Evolutionary conservation across 23 tunicate species (phyloP), one percentile per base, ranked within the genome.

Genomic region (Styela plicata): DNA sequence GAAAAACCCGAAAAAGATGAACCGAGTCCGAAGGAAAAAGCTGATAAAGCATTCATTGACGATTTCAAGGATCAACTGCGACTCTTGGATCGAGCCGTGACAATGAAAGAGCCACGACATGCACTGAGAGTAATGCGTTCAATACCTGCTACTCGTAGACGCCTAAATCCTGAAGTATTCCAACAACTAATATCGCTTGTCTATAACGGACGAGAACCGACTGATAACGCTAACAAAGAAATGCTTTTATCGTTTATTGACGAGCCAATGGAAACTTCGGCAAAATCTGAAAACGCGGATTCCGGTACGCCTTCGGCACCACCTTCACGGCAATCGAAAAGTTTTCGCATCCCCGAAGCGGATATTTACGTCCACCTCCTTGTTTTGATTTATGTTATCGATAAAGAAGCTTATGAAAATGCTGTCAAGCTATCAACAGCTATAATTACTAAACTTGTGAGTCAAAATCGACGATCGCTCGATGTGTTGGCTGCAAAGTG

Each of bases 401-500:
- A 96, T 63, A 85, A 80, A 19, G 64, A 86, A 84, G 61, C 75
- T 1, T 80, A 74, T 74, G 75, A 79, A 20, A 35, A 64, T 36
- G 86, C 85, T 29, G 62, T 74, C 22, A 73, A 87, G 36, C 69
- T 83, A 52, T 87, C 97, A 19, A 87, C 85, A 63, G 85, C 86
- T 26, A 76, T 92, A 0, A 83, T 87, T 16, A 83, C 86, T 17
- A 84, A 83, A 65, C 61, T 92, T 26, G 97, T 92, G 63, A 87
- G 83, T 33, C 94, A 92, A 64, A 92, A 92, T 84, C 92, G 99
- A 20, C 75, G 96, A n/a, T 86, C 96, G 19, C 69, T 90, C 36
- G 99, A 96, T 65, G 89, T 90, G 1, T 87, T 96, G 33, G 96
- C 96, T 1, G 97, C 99, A 2, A 88, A 88, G 79, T 83, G 91